phyloP scores from a whole-genome alignment of 2,888 invertebrate genomes.

The Meandrusa payeni region DNA sequence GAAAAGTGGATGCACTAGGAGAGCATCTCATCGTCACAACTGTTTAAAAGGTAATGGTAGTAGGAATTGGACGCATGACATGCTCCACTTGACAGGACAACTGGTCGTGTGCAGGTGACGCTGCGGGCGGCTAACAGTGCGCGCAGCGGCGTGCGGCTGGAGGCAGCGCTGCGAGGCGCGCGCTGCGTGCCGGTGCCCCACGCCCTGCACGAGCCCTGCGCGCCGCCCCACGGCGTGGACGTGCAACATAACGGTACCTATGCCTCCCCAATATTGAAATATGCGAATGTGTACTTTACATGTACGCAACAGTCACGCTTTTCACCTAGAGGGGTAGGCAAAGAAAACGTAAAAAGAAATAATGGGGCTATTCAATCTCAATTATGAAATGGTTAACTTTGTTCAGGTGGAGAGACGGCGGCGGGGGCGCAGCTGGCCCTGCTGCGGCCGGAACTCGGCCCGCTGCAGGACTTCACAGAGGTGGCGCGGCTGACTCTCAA shows the following conservation, averaged over 20 bases:
- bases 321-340: too few species aligned
- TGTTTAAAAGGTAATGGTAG: too few species aligned
- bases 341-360: too few species aligned
- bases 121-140: slow-evolving; percentile 56
- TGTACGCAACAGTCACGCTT: too few species aligned
- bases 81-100: too few species aligned
- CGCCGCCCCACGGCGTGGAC: slow-evolving; percentile 31
- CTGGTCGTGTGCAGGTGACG: slow-evolving; percentile 40
- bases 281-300: too few species aligned
- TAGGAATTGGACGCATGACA: too few species aligned
- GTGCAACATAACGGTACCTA: slow-evolving; percentile 30
- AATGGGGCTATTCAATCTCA: too few species aligned
- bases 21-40: too few species aligned
- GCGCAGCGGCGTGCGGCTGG: slow-evolving; percentile 33
- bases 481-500: slow-evolving; percentile 40
- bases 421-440: slow-evolving; percentile 43
- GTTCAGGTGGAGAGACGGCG: slow-evolving; percentile 23
- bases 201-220: slow-evolving; percentile 33
- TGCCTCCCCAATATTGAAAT: too few species aligned
- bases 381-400: slow-evolving; percentile 31
- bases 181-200: slow-evolving; percentile 31
- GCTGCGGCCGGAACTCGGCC: slow-evolving; percentile 42
- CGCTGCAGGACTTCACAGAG: slow-evolving; percentile 42
- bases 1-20: too few species aligned
- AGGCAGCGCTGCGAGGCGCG: slow-evolving; percentile 37